Conservation (phyloP, 2,888 invertebrate genomes). For the Luperina testacea region DNA sequence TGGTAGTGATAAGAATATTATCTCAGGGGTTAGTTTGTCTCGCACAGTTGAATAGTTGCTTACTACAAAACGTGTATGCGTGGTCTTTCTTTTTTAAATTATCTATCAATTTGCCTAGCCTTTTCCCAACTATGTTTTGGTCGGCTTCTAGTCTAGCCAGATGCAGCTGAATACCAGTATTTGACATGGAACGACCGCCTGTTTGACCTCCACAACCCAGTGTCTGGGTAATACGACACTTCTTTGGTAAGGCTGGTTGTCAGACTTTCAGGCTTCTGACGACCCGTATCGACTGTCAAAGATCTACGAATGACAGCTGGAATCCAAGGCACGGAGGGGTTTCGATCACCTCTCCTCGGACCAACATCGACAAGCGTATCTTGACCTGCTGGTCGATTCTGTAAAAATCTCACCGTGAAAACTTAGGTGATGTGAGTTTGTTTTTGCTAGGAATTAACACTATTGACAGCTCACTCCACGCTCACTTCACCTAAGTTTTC, state of each 20-base stretch:
- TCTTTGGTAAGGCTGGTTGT: background rate
- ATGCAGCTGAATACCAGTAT: background rate
- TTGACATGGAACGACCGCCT: background rate
- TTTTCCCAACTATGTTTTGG: background rate
- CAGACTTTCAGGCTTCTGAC: background rate
- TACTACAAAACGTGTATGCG: background rate
- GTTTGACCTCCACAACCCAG: background rate
- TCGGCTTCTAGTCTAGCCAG: background rate
- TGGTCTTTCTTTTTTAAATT: background rate
- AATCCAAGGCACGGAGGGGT: background rate
- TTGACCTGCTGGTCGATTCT: too few relatives aligned
- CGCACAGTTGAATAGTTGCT: background rate
- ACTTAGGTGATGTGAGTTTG: too few relatives aligned
- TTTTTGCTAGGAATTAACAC: too few relatives aligned
- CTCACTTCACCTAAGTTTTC: too few relatives aligned
- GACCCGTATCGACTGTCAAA: background rate
- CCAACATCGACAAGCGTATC: background rate
- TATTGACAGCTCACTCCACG: too few relatives aligned
- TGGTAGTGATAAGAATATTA: constrained; percentile 43
- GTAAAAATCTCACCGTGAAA: too few relatives aligned
- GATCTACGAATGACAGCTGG: background rate
- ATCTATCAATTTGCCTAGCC: background rate
- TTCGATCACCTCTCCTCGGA: background rate
- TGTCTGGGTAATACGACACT: background rate
- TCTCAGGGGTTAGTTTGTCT: constrained; percentile 28